Conservation (phyloP, 2,797 vertebrate genomes). For the Macropodus opercularis region DNA sequence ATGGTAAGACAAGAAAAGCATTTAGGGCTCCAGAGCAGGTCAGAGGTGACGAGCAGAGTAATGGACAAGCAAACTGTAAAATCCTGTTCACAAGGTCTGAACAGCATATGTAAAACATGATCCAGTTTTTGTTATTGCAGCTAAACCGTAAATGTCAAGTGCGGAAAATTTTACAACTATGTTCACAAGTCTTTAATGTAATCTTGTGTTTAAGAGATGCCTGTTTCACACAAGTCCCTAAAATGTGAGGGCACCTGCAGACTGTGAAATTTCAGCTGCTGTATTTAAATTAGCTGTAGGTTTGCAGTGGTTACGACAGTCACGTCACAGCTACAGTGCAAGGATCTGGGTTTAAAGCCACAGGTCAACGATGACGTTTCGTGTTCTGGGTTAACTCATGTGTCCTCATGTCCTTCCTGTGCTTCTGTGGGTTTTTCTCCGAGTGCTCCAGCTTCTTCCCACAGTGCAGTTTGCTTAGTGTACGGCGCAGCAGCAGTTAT, state of each 20-base stretch:
- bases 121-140: slow-evolving; percentile 9
- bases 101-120: slow-evolving; percentile 15
- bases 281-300: no score
- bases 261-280: background rate
- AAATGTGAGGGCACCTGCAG: background rate
- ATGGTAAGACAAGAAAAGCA: slow-evolving; percentile 72
- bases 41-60: slow-evolving; percentile 65
- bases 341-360: no score
- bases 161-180: slow-evolving; percentile 12
- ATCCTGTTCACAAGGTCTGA: slow-evolving; percentile 19
- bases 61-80: slow-evolving; percentile 59
- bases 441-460: no score
- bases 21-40: slow-evolving; percentile 66
- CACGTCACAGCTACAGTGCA: no score
- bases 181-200: slow-evolving; percentile 14
- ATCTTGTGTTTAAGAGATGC: background rate
- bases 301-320: no score
- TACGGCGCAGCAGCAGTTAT: no score
- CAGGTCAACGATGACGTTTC: no score
- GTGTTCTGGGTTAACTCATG: no score
- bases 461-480: no score
- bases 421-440: no score
- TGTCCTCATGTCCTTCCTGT: no score
- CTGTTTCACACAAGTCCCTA: background rate
- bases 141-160: background rate